Conservation (phyloP, 2,888 invertebrate species). For the Strigamia maritima region DNA sequence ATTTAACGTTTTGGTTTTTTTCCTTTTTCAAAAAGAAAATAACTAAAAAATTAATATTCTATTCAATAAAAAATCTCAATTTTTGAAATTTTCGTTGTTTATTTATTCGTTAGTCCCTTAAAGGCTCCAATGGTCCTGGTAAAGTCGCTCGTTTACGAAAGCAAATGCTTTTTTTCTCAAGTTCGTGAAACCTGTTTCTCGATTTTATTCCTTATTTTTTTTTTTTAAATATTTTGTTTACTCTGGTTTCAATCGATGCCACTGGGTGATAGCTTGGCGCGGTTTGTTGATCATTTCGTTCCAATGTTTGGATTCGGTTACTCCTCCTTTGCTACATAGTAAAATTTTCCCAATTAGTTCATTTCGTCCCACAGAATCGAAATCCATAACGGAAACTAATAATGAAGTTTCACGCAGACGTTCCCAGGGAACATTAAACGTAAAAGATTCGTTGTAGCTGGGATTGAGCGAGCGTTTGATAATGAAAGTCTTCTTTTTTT, state of each 20-base stretch:
- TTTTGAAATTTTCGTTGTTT: neutral
- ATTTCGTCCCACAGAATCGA: constrained; percentile 91
- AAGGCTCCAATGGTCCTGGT: neutral
- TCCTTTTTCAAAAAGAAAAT: neutral
- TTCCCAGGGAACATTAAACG: constrained; percentile 95
- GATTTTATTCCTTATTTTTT: neutral
- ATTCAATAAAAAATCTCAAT: neutral
- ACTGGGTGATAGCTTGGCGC: constrained; percentile 89
- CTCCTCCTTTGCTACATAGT: constrained; percentile 87
- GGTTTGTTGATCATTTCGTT: constrained; percentile 98
- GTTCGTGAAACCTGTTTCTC: neutral
- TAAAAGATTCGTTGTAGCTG: constrained; percentile 92
- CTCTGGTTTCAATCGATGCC: constrained; percentile 91
- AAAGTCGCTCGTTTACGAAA: neutral
- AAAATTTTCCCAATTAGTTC: constrained; percentile 89
- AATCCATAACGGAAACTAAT: constrained; percentile 94
- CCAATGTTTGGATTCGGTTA: constrained; percentile 95
- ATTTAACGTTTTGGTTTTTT: neutral
- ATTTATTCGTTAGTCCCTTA: neutral
- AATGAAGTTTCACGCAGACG: constrained; percentile 91
- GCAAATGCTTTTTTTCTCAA: neutral
- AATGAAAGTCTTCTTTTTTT: constrained; percentile 87
- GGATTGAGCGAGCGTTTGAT: constrained; percentile 75
- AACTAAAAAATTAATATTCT: neutral
- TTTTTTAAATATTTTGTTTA: constrained; percentile 30